Conservation (phyloP, 1,140 invertebrate species). For the Halyomorpha halys region DNA sequence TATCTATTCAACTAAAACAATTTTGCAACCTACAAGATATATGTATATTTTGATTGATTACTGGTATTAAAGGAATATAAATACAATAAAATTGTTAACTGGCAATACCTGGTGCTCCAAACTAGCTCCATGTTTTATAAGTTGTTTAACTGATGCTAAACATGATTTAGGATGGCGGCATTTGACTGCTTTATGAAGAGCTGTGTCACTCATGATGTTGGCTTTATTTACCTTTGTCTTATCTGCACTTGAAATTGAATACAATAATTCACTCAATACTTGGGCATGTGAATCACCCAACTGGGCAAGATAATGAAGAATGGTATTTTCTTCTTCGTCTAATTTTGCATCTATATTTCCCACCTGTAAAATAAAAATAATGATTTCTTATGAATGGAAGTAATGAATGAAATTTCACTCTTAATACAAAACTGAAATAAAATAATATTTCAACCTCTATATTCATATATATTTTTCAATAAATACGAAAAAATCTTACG, state of each 20-base stretch:
- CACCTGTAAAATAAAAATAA: not conserved
- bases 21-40: too few species aligned
- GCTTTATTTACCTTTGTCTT: slow-evolving; percentile 1
- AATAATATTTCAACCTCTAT: not conserved
- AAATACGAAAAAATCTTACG: not conserved
- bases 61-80: too few species aligned
- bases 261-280: not conserved
- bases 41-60: too few species aligned
- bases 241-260: not conserved
- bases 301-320: not conserved
- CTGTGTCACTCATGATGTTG: not conserved
- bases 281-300: slow-evolving; percentile 3
- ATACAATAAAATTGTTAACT: too few species aligned
- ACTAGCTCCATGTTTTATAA: slow-evolving; percentile 3
- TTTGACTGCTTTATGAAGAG: slow-evolving; percentile 8
- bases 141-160: not conserved
- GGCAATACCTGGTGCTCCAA: not conserved
- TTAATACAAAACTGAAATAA: not conserved
- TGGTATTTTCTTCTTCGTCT: slow-evolving; percentile 1
- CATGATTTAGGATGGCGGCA: not conserved
- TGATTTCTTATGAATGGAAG: not conserved
- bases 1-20: too few species aligned
- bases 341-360: not conserved
- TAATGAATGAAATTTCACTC: not conserved
- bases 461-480: not conserved